phyloP scores from a whole-genome alignment of 2,888 invertebrate species.

The Chrysotoxum bicinctum region DNA sequence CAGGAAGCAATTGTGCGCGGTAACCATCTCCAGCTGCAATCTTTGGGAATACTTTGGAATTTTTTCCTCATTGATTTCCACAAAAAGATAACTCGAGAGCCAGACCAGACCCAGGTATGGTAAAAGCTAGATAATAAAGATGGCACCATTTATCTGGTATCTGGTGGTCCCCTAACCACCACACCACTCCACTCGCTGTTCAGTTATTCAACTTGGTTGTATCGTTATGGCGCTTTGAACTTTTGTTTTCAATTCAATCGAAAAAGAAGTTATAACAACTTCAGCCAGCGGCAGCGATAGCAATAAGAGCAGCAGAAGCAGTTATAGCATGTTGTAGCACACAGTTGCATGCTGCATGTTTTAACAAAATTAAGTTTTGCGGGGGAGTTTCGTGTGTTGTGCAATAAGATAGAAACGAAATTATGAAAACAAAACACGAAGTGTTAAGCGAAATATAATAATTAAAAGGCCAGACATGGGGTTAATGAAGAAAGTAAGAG shows the following conservation, averaged over 20 bases:
- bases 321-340: conserved; percentile 34
- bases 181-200: neutral
- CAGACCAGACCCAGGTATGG: conserved; percentile 31
- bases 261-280: conserved; percentile 18
- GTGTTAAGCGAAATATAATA: conserved; percentile 44
- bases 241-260: conserved; percentile 61
- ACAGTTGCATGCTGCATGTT: conserved; percentile 55
- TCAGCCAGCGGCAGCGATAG: neutral
- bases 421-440: conserved; percentile 51
- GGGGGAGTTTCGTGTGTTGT: conserved; percentile 43
- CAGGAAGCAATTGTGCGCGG: conserved; percentile 55
- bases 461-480: conserved; percentile 51
- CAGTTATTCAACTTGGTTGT: conserved; percentile 32
- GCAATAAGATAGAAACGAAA: conserved; percentile 31
- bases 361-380: conserved; percentile 3
- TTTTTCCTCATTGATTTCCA: conserved; percentile 43
- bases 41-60: conserved; percentile 26
- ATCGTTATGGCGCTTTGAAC: conserved; percentile 62
- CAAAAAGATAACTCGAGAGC: conserved; percentile 4
- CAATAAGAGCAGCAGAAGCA: neutral
- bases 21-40: conserved; percentile 53
- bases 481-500: conserved; percentile 64
- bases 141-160: conserved; percentile 42
- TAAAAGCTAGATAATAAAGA: conserved; percentile 61
- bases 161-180: conserved; percentile 1